Evolutionary conservation across 2,888 invertebrate species (phyloP).

Genomic region (Plagodis dolabraria): DNA sequence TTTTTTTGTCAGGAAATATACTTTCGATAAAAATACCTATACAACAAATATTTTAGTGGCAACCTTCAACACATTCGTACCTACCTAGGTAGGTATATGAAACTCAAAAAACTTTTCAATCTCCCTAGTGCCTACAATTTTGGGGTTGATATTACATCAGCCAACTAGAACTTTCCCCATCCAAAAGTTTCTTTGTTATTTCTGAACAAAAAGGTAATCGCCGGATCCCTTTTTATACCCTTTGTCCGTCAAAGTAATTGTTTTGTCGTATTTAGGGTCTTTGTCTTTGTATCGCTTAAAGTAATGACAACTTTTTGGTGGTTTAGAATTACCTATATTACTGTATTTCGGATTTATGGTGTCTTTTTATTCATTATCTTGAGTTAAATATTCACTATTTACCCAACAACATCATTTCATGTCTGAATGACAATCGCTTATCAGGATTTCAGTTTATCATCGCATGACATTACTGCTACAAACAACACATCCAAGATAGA

Average conservation of each 20-base stretch:
- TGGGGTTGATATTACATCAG: constrained; percentile 49
- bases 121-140: constrained; percentile 15
- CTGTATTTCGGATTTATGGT: background rate
- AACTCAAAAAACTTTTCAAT: constrained; percentile 6
- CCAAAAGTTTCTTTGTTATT: constrained; percentile 37
- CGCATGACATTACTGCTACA: constrained; percentile 21
- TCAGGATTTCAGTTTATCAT: constrained; percentile 24
- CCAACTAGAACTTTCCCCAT: constrained; percentile 41
- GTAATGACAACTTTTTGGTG: too few relatives aligned
- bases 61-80: too few relatives aligned
- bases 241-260: constrained; percentile 31
- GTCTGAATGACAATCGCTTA: constrained; percentile 22
- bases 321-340: too few relatives aligned
- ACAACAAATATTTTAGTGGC: too few relatives aligned
- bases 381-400: background rate
- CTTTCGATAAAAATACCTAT: too few relatives aligned
- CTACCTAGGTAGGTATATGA: too few relatives aligned
- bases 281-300: constrained; percentile 25
- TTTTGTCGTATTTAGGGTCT: constrained; percentile 17
- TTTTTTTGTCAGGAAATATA: too few relatives aligned
- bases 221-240: constrained; percentile 30
- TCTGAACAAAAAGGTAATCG: constrained; percentile 35
- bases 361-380: too few relatives aligned
- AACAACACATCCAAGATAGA: constrained; percentile 16
- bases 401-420: constrained; percentile 16